Conservation (phyloP, 2,888 invertebrate species). For the Dermolepida albohirtum region DNA sequence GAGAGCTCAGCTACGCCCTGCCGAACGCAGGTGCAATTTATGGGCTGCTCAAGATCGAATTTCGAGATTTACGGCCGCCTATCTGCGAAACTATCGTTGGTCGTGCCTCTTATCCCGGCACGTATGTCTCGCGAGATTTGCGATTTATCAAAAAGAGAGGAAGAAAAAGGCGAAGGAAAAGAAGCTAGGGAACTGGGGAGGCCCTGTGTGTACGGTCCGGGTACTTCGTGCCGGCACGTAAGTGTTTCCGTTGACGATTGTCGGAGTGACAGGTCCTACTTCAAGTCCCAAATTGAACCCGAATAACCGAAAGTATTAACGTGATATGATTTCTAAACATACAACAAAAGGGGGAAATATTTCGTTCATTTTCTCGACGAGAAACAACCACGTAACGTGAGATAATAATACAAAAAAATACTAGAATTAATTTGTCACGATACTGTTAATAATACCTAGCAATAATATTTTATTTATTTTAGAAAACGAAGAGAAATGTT, state of each 20-base stretch:
- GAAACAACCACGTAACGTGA: too few relatives aligned
- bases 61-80: conserved; percentile 64
- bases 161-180: neutral
- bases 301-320: conserved; percentile 33
- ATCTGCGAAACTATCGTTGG: conserved; percentile 65
- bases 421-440: too few relatives aligned
- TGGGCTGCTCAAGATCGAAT: conserved; percentile 65
- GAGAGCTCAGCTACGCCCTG: conserved; percentile 40
- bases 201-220: conserved; percentile 5
- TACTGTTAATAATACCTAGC: too few relatives aligned
- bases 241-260: conserved; percentile 33
- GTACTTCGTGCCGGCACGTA: conserved; percentile 10
- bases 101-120: conserved; percentile 62
- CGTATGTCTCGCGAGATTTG: conserved; percentile 62
- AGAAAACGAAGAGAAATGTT: too few relatives aligned
- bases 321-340: conserved; percentile 21
- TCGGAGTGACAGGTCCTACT: conserved; percentile 33
- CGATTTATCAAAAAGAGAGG: conserved; percentile 61
- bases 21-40: conserved; percentile 66
- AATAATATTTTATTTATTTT: too few relatives aligned
- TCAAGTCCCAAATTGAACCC: conserved; percentile 35
- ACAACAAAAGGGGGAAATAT: neutral
- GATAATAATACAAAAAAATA: too few relatives aligned
- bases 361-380: neutral
- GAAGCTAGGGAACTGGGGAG: conserved; percentile 2